Evolutionary conservation across 1,140 invertebrate species (phyloP).

Genomic region (Tenebrio molitor): DNA sequence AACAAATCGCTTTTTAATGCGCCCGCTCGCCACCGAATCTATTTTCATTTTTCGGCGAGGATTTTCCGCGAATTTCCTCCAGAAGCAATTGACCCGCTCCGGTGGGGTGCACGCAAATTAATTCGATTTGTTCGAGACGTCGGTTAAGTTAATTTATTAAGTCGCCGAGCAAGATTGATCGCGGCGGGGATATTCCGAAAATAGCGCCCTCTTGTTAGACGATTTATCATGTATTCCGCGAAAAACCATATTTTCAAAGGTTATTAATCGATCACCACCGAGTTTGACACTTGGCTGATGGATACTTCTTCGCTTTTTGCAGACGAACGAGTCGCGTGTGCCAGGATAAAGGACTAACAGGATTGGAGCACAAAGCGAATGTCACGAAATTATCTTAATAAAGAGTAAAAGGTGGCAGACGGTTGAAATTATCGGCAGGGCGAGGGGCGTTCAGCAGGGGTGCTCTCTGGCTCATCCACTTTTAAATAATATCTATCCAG

Average conservation of each 20-base stretch:
- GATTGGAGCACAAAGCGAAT: too few species aligned
- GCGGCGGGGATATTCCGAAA: neutral
- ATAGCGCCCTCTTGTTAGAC: constrained; percentile 11
- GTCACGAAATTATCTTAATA: too few species aligned
- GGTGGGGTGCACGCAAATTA: constrained; percentile 6
- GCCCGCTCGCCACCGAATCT: neutral
- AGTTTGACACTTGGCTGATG: constrained; percentile 11
- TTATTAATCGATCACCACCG: constrained; percentile 28
- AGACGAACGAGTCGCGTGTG: too few species aligned
- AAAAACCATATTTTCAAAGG: constrained; percentile 35
- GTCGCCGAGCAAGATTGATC: constrained; percentile 19
- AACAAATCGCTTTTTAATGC: constrained; percentile 5
- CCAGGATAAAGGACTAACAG: too few species aligned
- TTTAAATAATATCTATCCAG: too few species aligned
- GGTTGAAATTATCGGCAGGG: too few species aligned
- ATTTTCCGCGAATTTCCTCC: neutral
- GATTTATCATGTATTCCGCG: constrained; percentile 13
- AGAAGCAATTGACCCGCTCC: neutral
- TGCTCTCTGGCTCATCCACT: too few species aligned
- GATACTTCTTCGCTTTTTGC: neutral
- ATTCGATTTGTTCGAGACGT: constrained; percentile 14
- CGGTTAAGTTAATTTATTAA: constrained; percentile 28
- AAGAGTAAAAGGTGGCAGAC: too few species aligned
- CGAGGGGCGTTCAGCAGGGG: too few species aligned
- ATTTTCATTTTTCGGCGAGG: constrained; percentile 2